Evolutionary conservation across 2,888 invertebrate species (phyloP), one percentile per base, ranked within the genome.

Genomic region (Caenorhabditis doughertyi): DNA sequence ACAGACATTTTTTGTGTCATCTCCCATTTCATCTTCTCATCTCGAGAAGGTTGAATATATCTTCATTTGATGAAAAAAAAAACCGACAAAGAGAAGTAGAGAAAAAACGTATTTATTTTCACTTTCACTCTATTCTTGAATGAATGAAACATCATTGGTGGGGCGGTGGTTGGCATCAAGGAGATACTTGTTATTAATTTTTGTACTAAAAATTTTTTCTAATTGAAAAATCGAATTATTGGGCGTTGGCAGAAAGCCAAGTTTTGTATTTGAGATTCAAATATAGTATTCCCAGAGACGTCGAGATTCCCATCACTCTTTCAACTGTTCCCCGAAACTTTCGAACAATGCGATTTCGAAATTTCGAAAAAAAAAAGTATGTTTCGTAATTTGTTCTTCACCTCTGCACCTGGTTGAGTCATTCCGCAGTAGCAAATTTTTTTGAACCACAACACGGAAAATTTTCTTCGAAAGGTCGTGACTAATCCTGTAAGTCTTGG

Each of bases 81-180:
- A 49, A 7, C 44, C 23, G 42, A 51, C n/a, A 47, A 47, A 39
- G 56, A 27, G 44, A 70, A 56, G 3, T n/a, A 23, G 27, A 21
- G 27, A 18, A 27, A 55, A 67, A 39, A 39, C 53, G 32, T 55
- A 29, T 47, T 39, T 42, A 16, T 18, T 21, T 51, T 53, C 62
- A 53, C 72, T 72, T 62, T 72, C 72, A 72, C 53, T 53, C 53
- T 60, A n/a, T 29, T 47, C 32, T 51, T 62, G 62, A 62, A 62
- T 72, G 60, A 72, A 72, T 53, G 72, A 72, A 51, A 72, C 62
- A 62, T 62, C 62, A 62, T n/a, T n/a, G n/a, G n/a, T n/a, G 2
- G 3, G 21, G 27, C 49, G 64, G 39, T 4, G 29, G 25, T 25
- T 4, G 29, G 25, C 27, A 11, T 21, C 29, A 18, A 47, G 32